phyloP scores from a whole-genome alignment of 1,140 invertebrate genomes.

The Magallana ariakensis region DNA sequence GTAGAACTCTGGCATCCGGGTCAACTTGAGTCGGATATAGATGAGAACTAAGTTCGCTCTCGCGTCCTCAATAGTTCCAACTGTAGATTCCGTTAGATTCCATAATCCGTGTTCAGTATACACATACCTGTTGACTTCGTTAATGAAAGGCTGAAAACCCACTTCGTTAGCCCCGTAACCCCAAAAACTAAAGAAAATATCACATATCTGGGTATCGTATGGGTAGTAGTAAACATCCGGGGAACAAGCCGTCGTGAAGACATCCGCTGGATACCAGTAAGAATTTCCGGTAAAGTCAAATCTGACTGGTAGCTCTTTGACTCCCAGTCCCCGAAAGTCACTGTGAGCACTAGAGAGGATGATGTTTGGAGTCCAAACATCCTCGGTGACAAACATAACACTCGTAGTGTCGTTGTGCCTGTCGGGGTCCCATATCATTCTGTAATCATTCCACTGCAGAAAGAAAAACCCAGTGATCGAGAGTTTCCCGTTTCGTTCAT shows the following conservation, averaged over 20 bases:
- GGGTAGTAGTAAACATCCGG: slow-evolving; percentile 65
- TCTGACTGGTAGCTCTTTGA: slow-evolving; percentile 40
- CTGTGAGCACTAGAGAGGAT: slow-evolving; percentile 45
- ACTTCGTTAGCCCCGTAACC: background rate
- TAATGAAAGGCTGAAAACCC: background rate
- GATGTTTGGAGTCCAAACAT: slow-evolving; percentile 53
- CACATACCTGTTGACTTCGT: background rate
- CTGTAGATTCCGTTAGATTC: slow-evolving; percentile 11
- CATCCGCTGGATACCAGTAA: slow-evolving; percentile 82
- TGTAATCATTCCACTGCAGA: slow-evolving; percentile 51
- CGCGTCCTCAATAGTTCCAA: background rate
- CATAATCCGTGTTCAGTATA: slow-evolving; percentile 41
- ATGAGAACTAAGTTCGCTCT: background rate
- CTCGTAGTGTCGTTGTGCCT: slow-evolving; percentile 1
- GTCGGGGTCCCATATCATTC: slow-evolving; percentile 44
- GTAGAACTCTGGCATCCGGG: slow-evolving; percentile 41
- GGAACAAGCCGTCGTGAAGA: slow-evolving; percentile 63
- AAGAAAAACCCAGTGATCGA: slow-evolving; percentile 38
- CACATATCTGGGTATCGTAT: slow-evolving; percentile 61
- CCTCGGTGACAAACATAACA: slow-evolving; percentile 23
- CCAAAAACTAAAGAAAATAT: background rate
- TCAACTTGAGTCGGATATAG: background rate
- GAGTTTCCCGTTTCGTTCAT: slow-evolving; percentile 56
- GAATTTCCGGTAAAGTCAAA: slow-evolving; percentile 70
- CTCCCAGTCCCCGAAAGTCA: slow-evolving; percentile 34